phyloP scores from a whole-genome alignment of 1,140 invertebrate species.

The Anoplolepis gracilipes region DNA sequence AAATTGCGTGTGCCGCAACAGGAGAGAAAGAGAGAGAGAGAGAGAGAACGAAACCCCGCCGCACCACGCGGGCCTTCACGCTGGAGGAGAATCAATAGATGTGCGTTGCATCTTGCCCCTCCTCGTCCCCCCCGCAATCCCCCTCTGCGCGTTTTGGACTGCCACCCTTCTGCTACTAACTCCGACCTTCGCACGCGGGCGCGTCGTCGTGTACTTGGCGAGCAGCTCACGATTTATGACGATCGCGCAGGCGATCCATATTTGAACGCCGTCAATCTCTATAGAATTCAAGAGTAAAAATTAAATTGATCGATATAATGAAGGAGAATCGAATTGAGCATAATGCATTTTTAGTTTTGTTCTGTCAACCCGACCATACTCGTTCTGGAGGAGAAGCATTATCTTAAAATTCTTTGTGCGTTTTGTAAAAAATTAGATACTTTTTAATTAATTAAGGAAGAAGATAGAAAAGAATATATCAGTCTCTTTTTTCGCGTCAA shows the following conservation, averaged over 20 bases:
- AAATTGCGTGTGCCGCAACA: slow-evolving; percentile 66
- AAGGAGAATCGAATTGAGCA: not conserved
- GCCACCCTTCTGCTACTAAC: slow-evolving; percentile 68
- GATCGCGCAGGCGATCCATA: slow-evolving; percentile 1
- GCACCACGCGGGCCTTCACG: slow-evolving; percentile 69
- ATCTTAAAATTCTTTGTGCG: not conserved
- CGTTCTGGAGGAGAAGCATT: not conserved
- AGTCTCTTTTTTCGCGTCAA: not conserved
- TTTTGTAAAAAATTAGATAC: not conserved
- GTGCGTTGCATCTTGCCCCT: slow-evolving; percentile 83
- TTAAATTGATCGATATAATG: not conserved
- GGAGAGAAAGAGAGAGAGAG: slow-evolving; percentile 48
- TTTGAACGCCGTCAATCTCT: slow-evolving; percentile 3
- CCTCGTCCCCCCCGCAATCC: slow-evolving; percentile 64
- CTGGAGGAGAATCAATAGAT: slow-evolving; percentile 82
- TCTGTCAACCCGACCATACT: not conserved
- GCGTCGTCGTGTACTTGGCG: slow-evolving; percentile 41
- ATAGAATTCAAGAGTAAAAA: not conserved
- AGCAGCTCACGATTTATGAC: slow-evolving; percentile 31
- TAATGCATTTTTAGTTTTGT: not conserved
- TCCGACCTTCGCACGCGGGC: slow-evolving; percentile 66
- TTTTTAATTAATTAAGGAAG: not conserved
- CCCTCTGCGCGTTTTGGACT: slow-evolving; percentile 66
- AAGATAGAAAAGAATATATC: not conserved
- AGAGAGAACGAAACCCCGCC: slow-evolving; percentile 65